phyloP scores from a whole-genome alignment of 1,140 invertebrate genomes.

The Semibalanus balanoides region DNA sequence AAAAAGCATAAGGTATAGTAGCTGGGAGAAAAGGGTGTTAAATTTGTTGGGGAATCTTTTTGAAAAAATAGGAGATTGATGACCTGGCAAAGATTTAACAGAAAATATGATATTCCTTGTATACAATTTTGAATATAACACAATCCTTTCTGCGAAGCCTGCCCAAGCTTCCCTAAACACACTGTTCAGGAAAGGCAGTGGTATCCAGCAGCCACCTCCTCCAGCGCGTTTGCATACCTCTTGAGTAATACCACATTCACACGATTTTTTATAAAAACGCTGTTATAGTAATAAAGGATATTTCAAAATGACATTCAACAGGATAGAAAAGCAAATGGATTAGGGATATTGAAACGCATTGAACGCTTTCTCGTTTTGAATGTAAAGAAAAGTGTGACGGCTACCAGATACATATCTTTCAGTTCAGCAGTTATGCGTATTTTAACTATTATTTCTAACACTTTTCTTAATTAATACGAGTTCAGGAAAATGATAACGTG shows the following conservation, averaged over 20 bases:
- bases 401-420: background rate
- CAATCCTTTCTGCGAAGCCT: background rate
- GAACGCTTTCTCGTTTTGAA: background rate
- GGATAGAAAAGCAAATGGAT: background rate
- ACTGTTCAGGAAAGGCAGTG: background rate
- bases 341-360: background rate
- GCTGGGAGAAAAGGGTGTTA: background rate
- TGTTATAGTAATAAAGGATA: background rate
- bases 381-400: background rate
- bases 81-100: background rate
- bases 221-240: background rate
- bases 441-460: background rate
- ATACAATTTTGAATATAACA: background rate
- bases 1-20: background rate
- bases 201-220: background rate
- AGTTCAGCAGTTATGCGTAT: background rate
- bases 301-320: background rate
- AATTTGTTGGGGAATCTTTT: background rate
- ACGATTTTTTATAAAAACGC: background rate
- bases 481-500: background rate
- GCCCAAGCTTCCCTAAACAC: background rate
- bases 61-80: background rate
- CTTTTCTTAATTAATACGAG: background rate
- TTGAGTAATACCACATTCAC: background rate
- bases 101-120: background rate